phyloP scores from a whole-genome alignment of 2,888 invertebrate genomes.

The Lasioglossum leucozonium region DNA sequence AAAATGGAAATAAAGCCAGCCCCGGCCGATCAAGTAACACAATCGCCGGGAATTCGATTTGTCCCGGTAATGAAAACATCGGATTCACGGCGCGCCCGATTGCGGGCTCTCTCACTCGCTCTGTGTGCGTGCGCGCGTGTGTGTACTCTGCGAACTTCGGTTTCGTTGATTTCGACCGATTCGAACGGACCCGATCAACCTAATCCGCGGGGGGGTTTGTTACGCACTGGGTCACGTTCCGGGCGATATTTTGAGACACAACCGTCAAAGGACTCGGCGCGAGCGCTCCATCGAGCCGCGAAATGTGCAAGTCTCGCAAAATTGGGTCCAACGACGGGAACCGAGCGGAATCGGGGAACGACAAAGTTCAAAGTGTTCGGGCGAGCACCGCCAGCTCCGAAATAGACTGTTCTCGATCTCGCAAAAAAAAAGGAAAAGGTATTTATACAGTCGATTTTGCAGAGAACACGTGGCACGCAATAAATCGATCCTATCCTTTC shows the following conservation, averaged over 20 bases:
- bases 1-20: conserved; percentile 61
- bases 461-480: background rate
- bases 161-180: conserved; percentile 54
- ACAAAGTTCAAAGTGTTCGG: background rate
- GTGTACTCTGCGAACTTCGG: conserved; percentile 47
- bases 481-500: background rate
- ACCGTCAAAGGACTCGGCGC: conserved; percentile 3
- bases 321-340: background rate
- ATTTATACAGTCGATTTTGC: background rate
- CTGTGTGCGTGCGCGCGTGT: too few species aligned
- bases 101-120: too few species aligned
- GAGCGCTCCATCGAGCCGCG: background rate
- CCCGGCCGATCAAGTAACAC: conserved; percentile 55
- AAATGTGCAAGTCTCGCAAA: background rate
- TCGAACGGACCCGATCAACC: conserved; percentile 32
- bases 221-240: conserved; percentile 16
- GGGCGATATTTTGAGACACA: background rate
- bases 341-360: background rate
- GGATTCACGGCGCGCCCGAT: conserved; percentile 50
- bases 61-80: conserved; percentile 63
- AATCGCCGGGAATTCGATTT: conserved; percentile 67
- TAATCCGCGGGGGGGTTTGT: conserved; percentile 20
- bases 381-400: background rate
- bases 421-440: background rate
- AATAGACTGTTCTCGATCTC: background rate